These are phyloP conservation scores for Vultur gryphus DNA, from an alignment of 2,797 vertebrate genomes.

Conservation along the genomic window DNA sequence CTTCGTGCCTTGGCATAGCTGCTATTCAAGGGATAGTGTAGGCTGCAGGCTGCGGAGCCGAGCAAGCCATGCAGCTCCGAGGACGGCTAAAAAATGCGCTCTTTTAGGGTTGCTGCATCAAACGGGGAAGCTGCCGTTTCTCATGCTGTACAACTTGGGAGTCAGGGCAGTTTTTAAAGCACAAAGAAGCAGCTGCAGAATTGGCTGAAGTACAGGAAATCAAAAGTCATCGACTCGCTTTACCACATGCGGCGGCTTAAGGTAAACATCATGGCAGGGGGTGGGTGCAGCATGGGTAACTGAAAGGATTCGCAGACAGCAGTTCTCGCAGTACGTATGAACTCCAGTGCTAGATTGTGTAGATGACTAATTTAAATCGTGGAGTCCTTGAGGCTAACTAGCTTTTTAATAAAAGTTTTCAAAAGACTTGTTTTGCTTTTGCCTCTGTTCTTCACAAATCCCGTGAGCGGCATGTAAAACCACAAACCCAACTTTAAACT, in stretches of 20 bases:
- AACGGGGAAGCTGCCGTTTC: not conserved
- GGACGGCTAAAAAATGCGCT: fast-evolving
- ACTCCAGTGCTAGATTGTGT: fast-evolving
- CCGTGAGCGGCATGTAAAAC: fast-evolving
- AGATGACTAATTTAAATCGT: fast-evolving
- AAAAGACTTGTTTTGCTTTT: not conserved
- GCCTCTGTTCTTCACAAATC: not conserved
- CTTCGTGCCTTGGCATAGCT: fast-evolving
- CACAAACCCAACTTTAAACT: fast-evolving
- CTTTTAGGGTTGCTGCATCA: fast-evolving
- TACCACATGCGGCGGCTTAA: fast-evolving
- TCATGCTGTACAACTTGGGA: fast-evolving
- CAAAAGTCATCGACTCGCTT: fast-evolving
- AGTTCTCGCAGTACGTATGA: no score
- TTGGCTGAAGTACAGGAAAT: no score
- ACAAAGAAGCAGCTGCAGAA: no score
- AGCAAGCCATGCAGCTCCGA: not conserved
- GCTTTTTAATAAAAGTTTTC: not conserved
- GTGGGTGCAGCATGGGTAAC: not conserved
- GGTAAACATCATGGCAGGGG: no score
- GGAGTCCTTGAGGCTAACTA: no score
- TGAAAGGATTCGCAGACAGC: not conserved
- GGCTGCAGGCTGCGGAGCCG: not conserved
- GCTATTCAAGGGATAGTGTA: not conserved
- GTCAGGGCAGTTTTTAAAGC: fast-evolving